These are phyloP conservation scores for Bellardia pandia DNA, from an alignment of 2,888 invertebrate genomes.

Conservation along the genomic window DNA sequence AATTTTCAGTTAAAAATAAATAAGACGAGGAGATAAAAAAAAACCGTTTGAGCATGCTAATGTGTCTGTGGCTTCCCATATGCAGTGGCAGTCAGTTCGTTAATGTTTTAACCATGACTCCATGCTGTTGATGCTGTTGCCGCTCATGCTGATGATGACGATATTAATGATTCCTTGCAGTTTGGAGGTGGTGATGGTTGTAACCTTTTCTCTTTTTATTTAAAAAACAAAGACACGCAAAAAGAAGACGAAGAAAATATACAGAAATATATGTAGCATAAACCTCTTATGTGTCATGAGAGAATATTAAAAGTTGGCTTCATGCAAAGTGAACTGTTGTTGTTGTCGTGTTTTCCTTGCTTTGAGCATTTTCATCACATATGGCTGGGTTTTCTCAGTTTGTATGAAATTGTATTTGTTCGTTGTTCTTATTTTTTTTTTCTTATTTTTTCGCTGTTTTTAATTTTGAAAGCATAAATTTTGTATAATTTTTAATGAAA, in stretches of 20 bases:
- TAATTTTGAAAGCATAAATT: slow-evolving; percentile 70
- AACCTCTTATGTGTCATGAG: slow-evolving; percentile 61
- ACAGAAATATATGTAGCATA: slow-evolving; percentile 10
- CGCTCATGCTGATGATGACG: slow-evolving; percentile 35
- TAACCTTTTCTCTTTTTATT: slow-evolving; percentile 18
- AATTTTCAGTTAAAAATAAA: slow-evolving; percentile 33
- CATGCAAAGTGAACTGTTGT: slow-evolving; percentile 39
- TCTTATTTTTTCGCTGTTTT: slow-evolving; percentile 64
- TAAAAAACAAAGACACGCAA: not conserved
- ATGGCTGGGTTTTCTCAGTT: slow-evolving; percentile 40
- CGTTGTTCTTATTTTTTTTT: slow-evolving; percentile 21
- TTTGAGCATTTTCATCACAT: slow-evolving; percentile 48
- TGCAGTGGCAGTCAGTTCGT: slow-evolving; percentile 32
- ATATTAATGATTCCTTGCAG: slow-evolving; percentile 56
- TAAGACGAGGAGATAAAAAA: not conserved
- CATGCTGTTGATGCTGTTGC: slow-evolving; percentile 15
- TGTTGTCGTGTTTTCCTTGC: slow-evolving; percentile 24
- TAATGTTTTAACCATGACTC: slow-evolving; percentile 31
- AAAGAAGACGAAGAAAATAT: not conserved
- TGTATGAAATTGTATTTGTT: slow-evolving; percentile 6
- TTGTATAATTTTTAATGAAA: slow-evolving; percentile 70
- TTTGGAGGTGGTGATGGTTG: slow-evolving; percentile 24
- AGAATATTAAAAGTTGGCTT: slow-evolving; percentile 60
- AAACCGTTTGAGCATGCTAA: slow-evolving; percentile 24
- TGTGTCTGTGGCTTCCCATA: slow-evolving; percentile 44